phyloP scores from a whole-genome alignment of 2,113 vertebrate species.

The Nipponia nippon region DNA sequence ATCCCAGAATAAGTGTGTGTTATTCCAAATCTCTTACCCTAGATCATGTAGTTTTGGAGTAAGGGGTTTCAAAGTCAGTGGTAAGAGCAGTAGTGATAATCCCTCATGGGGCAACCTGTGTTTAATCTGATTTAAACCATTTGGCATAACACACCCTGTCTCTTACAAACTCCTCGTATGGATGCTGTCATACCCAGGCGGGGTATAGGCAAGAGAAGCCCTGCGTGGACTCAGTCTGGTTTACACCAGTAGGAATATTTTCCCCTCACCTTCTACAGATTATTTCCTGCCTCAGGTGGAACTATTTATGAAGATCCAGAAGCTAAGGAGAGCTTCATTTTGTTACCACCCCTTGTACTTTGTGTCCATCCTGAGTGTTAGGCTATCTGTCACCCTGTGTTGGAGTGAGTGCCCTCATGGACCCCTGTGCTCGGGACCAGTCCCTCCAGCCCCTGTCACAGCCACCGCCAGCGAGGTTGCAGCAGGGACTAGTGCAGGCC shows the following conservation, averaged over 20 bases:
- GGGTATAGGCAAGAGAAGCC: background rate
- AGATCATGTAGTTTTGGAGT: background rate
- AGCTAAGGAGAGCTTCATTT: background rate
- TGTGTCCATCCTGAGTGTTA: background rate
- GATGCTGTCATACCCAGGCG: background rate
- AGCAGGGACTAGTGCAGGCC: background rate
- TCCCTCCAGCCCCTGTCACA: background rate
- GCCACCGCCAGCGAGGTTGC: background rate
- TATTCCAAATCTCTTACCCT: background rate
- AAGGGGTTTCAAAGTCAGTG: background rate
- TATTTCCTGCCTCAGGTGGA: background rate
- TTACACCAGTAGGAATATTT: background rate
- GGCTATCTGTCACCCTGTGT: background rate
- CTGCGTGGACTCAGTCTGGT: background rate
- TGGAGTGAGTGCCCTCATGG: background rate
- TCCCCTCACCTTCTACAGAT: background rate
- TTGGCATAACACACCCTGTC: background rate
- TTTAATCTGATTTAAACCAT: background rate
- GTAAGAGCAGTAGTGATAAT: background rate
- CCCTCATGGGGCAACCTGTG: background rate
- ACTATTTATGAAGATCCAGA: background rate
- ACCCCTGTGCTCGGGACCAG: background rate
- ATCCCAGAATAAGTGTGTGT: background rate
- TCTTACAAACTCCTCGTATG: background rate
- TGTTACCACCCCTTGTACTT: background rate